These are phyloP conservation scores for Orthonychiurus folsomi DNA, from an alignment of 2,888 invertebrate species.

Conservation along the genomic window DNA sequence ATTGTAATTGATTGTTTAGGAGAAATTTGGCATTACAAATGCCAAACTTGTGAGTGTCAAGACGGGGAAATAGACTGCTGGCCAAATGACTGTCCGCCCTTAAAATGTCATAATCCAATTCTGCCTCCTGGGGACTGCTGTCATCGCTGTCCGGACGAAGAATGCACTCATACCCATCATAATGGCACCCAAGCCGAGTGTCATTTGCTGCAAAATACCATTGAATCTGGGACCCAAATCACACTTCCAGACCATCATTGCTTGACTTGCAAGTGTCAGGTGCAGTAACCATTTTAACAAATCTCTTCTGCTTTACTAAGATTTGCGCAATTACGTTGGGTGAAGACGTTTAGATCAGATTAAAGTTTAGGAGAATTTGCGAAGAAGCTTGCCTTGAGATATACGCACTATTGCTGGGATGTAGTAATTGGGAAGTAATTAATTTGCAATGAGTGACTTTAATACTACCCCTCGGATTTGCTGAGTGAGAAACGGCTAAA, in stretches of 20 bases:
- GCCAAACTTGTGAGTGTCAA: constrained; percentile 84
- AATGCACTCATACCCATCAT: constrained; percentile 42
- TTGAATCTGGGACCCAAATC: constrained; percentile 38
- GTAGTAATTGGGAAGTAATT: no score
- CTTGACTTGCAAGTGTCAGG: constrained; percentile 66
- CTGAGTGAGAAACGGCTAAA: no score
- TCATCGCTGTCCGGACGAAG: constrained; percentile 54
- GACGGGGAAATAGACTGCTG: constrained; percentile 83
- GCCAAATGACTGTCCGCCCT: constrained; percentile 71
- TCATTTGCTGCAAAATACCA: constrained; percentile 52
- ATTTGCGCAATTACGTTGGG: not conserved
- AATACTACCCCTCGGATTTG: no score
- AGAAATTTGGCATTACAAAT: constrained; percentile 81
- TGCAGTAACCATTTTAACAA: constrained; percentile 47
- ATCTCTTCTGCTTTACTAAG: constrained; percentile 3
- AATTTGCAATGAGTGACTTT: no score
- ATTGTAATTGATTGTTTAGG: constrained; percentile 50
- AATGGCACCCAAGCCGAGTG: constrained; percentile 50
- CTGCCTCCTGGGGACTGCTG: constrained; percentile 61
- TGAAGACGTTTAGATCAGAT: no score
- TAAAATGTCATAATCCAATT: constrained; percentile 56
- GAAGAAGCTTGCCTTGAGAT: no score
- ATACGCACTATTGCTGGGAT: no score
- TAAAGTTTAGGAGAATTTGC: no score
- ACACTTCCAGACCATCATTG: constrained; percentile 55